Evolutionary conservation across 2,113 vertebrate species (phyloP), one percentile per base, ranked within the genome.

Genomic region (Brachypteracias leptosomus): DNA sequence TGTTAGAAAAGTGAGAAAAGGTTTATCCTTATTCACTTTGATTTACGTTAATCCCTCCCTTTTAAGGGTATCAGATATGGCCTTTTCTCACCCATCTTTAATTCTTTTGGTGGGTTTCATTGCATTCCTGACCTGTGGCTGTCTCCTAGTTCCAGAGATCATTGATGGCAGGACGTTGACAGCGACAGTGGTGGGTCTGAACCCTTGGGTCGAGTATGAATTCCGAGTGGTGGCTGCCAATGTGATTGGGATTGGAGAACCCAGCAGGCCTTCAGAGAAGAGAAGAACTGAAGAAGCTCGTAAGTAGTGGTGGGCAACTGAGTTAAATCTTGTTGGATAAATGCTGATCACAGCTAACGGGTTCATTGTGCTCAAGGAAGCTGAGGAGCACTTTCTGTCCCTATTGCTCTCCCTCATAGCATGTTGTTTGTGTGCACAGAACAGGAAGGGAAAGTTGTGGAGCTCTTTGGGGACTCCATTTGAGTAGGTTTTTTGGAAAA

Each of bases 131-230:
- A 93, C 36, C 36, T 16, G 4, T 16, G 21, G 5, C 36, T 96
- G 36, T 89, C 85, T 96, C 96, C 88, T 77, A 99, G 99, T 99
- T 85, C 99, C 99, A 22, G 99, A 99, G 81, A 57, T 99, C 92
- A 98, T 99, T 17, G 98, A 98, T 5, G 99, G 99, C 77, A 98
- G 98, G 77, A 99, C 98, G 1, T 98, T 99, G 97, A 99, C 98
- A n/a, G 99, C 99, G 7, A 99, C 98, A 0, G 99, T 99, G 95
- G 99, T 99, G 92, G 98, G 99, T 63, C 97, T 99, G 96, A 99
- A 98, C 97, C 99, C 99, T 1, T 99, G 99, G 99, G 99, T 99
- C 9, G 99, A 99, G 90, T 99, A 99, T 25, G 99, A 99, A 89
- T 99, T 99, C 96, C 97, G 99, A 33, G 98, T 99, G 5, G 98